Conservation (phyloP, 2,797 vertebrate genomes). For the Spinus olivaceus region DNA sequence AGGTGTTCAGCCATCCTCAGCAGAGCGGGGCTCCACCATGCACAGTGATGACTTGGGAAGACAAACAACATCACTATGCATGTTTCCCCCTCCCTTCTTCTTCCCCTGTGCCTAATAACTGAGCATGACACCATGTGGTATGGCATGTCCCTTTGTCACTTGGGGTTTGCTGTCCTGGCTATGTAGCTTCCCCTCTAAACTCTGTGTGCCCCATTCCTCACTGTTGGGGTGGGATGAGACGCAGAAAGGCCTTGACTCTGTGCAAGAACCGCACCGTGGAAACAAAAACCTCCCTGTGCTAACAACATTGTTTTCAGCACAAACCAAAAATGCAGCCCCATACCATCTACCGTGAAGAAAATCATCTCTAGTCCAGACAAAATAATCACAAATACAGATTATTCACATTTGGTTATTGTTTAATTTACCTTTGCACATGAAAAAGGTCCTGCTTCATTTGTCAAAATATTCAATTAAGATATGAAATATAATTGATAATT, state of each 20-base stretch:
- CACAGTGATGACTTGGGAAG: neutral
- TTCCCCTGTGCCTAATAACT: neutral
- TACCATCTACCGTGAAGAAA: neutral
- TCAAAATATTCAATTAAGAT: neutral
- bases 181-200: accelerated
- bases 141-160: neutral
- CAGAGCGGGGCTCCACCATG: accelerated
- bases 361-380: neutral
- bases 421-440: neutral
- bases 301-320: neutral
- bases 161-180: neutral
- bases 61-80: accelerated
- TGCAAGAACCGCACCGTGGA: neutral
- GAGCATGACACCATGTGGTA: neutral
- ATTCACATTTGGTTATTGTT: neutral
- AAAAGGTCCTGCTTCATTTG: neutral
- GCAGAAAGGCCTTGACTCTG: neutral
- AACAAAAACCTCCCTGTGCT: neutral
- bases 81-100: neutral
- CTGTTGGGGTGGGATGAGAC: neutral
- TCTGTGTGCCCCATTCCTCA: neutral
- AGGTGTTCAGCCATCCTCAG: neutral
- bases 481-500: neutral
- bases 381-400: neutral
- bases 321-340: neutral